Percentiles rank a stretch among this genome's conserved stretches.
These are phyloP conservation scores for Hypanus sabinus DNA, from an alignment of 2,113 vertebrate species.

Conservation along the genomic window DNA sequence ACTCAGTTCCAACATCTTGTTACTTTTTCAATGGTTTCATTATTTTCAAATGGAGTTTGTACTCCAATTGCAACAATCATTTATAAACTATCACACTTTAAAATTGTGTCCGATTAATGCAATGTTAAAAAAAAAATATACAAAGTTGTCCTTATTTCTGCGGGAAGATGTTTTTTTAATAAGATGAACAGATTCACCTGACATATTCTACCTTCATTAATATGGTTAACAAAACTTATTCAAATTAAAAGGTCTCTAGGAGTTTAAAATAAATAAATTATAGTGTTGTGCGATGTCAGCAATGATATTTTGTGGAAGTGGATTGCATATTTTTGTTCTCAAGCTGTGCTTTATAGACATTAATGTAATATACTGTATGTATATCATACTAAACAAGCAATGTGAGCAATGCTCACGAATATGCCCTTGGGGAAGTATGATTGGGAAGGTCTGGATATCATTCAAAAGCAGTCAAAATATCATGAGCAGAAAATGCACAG, in stretches of 20 bases:
- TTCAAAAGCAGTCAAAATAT: conserved; percentile 38
- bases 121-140: background rate
- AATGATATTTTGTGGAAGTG: conserved; percentile 77
- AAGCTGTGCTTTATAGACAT: conserved; percentile 32
- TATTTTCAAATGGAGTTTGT: conserved; percentile 2
- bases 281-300: conserved; percentile 80
- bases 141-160: conserved; percentile 3
- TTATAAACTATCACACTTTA: background rate
- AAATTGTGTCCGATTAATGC: background rate
- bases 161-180: background rate
- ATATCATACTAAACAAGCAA: conserved; percentile 32
- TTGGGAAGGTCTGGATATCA: conserved; percentile 10
- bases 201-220: conserved; percentile 65
- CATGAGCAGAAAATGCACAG: conserved; percentile 32
- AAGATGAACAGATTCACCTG: conserved; percentile 23
- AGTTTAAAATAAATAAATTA: conserved; percentile 89
- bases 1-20: background rate
- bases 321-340: conserved; percentile 37
- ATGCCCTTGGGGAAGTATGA: conserved; percentile 32
- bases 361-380: conserved; percentile 36
- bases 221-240: conserved; percentile 89
- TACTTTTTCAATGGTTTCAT: background rate
- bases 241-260: conserved; percentile 81
- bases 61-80: background rate
- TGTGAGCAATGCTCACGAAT: conserved; percentile 36